Evolutionary conservation across 1,140 invertebrate species (phyloP).

Genomic region (Pseudachorutes palmiensis): DNA sequence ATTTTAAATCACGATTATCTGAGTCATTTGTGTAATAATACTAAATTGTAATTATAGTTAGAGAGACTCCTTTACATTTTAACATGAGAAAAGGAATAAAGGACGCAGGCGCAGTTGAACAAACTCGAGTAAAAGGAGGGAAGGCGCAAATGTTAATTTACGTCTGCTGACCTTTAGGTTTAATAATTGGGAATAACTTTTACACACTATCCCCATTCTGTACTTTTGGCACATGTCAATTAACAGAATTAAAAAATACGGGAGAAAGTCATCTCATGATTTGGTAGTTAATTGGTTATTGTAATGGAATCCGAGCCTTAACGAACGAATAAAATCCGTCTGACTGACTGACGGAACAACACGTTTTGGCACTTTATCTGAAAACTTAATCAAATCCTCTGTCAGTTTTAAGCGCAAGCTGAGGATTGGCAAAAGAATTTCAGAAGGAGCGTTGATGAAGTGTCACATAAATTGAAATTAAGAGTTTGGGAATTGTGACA

Average conservation of each 20-base stretch:
- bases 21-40: neutral
- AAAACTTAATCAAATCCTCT: neutral
- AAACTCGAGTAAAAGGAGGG: neutral
- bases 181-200: neutral
- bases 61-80: neutral
- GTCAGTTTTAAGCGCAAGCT: neutral
- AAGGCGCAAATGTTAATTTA: neutral
- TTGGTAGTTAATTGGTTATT: neutral
- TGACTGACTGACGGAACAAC: neutral
- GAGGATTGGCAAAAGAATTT: neutral
- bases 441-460: neutral
- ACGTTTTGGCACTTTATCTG: neutral
- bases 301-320: too few species aligned
- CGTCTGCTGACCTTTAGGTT: neutral
- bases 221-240: neutral
- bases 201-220: neutral
- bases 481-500: too few species aligned
- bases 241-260: neutral
- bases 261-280: neutral
- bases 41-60: neutral
- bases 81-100: neutral
- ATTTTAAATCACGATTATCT: conserved; percentile 2
- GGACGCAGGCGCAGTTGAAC: neutral
- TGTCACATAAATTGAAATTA: neutral
- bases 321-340: too few species aligned